These are phyloP conservation scores for Phataginus tetradactyla DNA, from an alignment of 2,797 vertebrate genomes.

Conservation along the genomic window DNA sequence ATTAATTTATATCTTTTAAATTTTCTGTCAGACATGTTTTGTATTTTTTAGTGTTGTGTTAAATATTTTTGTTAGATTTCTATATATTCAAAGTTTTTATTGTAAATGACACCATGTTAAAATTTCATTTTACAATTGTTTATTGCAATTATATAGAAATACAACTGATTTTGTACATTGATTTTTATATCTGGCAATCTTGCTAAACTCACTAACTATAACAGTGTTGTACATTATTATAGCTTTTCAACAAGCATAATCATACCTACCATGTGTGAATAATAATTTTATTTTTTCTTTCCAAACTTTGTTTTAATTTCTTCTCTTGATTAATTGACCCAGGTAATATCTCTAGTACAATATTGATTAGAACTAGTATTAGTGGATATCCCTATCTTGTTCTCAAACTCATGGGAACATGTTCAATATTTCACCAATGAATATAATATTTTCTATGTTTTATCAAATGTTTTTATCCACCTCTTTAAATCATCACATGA, in stretches of 20 bases:
- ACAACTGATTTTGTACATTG: not conserved
- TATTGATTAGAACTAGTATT: not conserved
- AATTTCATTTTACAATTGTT: not conserved
- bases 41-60: not conserved
- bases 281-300: not conserved
- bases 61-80: not conserved
- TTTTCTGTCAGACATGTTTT: not conserved
- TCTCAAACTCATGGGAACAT: not conserved
- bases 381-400: not conserved
- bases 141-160: not conserved
- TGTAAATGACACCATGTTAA: not conserved
- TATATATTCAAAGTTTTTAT: not conserved
- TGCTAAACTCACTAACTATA: not conserved
- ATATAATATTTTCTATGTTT: not conserved
- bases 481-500: not conserved
- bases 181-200: not conserved
- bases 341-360: not conserved
- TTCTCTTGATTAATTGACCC: not conserved
- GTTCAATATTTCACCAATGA: not conserved
- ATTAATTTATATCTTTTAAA: not conserved
- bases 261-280: not conserved
- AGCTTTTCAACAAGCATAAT: not conserved
- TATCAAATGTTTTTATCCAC: not conserved
- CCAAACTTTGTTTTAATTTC: not conserved
- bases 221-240: not conserved